A percentile compares a stretch with the other conserved stretches of the same genome.
phyloP scores from a whole-genome alignment of 2,113 vertebrate genomes.

The Xenopus tropicalis region UCB_Xtro_10.0 CM004443.2:183346501-183347000 shows the following conservation, averaged over 20 bases:
- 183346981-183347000: conserved; percentile 74
- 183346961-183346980: conserved; percentile 90
- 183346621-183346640: neutral
- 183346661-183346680: neutral
- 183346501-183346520: conserved; percentile 81
- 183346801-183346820: no score
- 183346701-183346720: no score
- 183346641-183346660: neutral
- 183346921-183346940: conserved; percentile 86
- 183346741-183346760: no score
- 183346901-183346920: conserved; percentile 88
- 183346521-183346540: conserved; percentile 79
- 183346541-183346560: conserved; percentile 83
- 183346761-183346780: no score
- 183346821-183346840: no score
- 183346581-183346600: conserved; percentile 88
- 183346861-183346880: conserved; percentile 56
- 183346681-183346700: no score
- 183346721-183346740: no score
- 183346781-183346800: no score
- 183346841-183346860: neutral
- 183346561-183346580: conserved; percentile 82
- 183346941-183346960: conserved; percentile 89
- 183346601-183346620: conserved; percentile 75
- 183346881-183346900: conserved; percentile 59